These are phyloP conservation scores for Mustela nigripes DNA, from an alignment of 2,113 vertebrate genomes.

Conservation along the genomic window DNA sequence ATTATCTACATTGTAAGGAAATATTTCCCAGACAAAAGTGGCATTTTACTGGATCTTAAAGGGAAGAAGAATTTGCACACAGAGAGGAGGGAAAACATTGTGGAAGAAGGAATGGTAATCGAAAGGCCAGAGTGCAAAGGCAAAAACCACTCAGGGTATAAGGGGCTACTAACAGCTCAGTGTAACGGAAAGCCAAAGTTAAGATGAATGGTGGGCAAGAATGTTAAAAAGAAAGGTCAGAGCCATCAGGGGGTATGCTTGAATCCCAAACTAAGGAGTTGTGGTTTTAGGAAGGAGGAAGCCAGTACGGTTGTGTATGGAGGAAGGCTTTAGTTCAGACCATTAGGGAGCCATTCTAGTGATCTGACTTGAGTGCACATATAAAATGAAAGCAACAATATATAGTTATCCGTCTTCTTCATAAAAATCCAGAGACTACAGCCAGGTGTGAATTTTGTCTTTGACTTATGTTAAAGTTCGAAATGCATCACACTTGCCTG, in stretches of 20 bases:
- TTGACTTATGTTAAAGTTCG: conserved; percentile 29
- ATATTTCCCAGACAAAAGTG: background rate
- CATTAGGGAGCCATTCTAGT: background rate
- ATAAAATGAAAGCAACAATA: background rate
- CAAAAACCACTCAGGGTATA: background rate
- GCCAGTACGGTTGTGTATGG: background rate
- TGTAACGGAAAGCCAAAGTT: background rate
- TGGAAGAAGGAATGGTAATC: background rate
- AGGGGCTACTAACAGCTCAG: background rate
- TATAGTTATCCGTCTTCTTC: background rate
- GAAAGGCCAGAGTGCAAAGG: background rate
- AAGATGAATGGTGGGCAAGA: background rate
- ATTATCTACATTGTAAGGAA: background rate
- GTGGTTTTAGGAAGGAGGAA: background rate
- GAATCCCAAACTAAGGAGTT: background rate
- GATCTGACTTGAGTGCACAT: background rate
- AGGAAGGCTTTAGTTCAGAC: background rate
- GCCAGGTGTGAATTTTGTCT: conserved; percentile 36
- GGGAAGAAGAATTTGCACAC: background rate
- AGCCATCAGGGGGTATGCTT: background rate
- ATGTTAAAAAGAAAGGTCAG: background rate
- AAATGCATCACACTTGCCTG: background rate
- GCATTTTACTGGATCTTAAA: background rate
- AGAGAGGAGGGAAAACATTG: background rate
- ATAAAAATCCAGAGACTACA: background rate